Base-by-base conservation (phyloP, 2,113 vertebrate species). In the Ceuthmochares aereus region DNA sequence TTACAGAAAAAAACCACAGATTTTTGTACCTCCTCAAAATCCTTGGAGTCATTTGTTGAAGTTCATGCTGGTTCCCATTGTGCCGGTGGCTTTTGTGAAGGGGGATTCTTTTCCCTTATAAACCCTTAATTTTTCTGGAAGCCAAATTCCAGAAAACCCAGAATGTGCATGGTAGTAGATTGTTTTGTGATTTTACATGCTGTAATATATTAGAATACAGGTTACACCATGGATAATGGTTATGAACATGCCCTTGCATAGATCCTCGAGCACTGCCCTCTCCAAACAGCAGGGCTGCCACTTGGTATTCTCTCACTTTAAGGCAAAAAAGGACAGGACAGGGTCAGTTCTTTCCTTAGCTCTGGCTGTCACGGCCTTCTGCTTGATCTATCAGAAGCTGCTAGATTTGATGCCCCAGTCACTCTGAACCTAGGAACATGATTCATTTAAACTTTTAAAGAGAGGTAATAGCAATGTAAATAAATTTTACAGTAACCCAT, bases 401-500 rank as follows among this genome's bases (percentile, higher is more conserved):
- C 58, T 66, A 23, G 40, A 23, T 69, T 21, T 76, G 59, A 69
- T 60, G 18, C 7, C 9, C 18, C 14, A 30, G 15, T 70, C 47
- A 58, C 29, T 94, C 36, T 27, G 56, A 94, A 79, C 49, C 22
- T 55, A 58, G 78, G 22, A 90, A 77, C 36, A 32, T 40, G 52
- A 95, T 67, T 88, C 11, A 56, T 74, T 94, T 95, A 77, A 88
- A 72, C n/a, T 63, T 94, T 96, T 95, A 90, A 82, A 69, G 52
- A 83, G 59, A 36, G 74, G 89, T 78, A 96, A 73, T 86, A 73
- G 64, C 93, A 88, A 68, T 47, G 56, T 80, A 97, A 95, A 96
- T 93, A 93, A 95, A 94, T 96, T 97, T 97, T 97, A 96, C 59
- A 90, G 74, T 89, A 95, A 56, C 81, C 60, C 18, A 12, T 95